These are phyloP conservation scores for Lampropteryx suffumata DNA, from an alignment of 2,888 invertebrate genomes.

Conservation along the genomic window DNA sequence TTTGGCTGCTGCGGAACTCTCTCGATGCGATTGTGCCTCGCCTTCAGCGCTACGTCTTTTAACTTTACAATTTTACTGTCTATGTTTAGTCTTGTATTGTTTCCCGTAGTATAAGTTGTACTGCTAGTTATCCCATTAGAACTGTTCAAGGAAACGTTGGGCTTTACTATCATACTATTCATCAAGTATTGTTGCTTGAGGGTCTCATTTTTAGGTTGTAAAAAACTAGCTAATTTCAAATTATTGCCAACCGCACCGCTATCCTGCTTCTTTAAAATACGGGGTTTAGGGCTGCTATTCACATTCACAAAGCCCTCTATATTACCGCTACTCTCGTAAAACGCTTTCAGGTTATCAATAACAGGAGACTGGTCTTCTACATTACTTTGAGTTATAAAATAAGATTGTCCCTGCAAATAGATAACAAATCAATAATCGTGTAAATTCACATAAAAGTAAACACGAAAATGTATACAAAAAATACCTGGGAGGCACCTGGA, in stretches of 20 bases:
- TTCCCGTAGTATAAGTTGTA: constrained; percentile 37
- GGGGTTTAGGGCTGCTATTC: constrained; percentile 49
- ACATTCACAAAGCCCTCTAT: constrained; percentile 57
- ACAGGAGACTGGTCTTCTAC: constrained; percentile 56
- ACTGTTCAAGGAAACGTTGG: constrained; percentile 46
- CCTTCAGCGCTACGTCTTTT: constrained; percentile 55
- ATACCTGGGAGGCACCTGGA: constrained; percentile 70
- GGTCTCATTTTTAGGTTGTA: constrained; percentile 62
- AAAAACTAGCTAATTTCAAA: constrained; percentile 69
- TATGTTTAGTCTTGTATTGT: constrained; percentile 62
- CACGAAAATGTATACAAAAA: constrained; percentile 39
- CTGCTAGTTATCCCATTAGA: constrained; percentile 34
- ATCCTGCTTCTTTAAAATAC: constrained; percentile 58
- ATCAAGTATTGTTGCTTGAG: constrained; percentile 52
- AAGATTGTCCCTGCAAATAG: constrained; percentile 64
- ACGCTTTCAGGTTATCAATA: constrained; percentile 73
- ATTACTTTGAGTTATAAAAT: constrained; percentile 55
- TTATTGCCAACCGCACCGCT: constrained; percentile 60
- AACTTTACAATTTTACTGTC: constrained; percentile 70
- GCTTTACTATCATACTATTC: constrained; percentile 57
- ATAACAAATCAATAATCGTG: constrained; percentile 9
- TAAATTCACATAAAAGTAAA: constrained; percentile 30
- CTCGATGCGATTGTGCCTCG: constrained; percentile 44
- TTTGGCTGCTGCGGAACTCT: constrained; percentile 61
- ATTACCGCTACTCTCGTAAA: constrained; percentile 77